A percentile compares a stretch with the other conserved stretches of the same genome.
Evolutionary conservation across 2,797 vertebrate genomes (phyloP).

Genomic region (Lagocephalus sceleratus): DNA sequence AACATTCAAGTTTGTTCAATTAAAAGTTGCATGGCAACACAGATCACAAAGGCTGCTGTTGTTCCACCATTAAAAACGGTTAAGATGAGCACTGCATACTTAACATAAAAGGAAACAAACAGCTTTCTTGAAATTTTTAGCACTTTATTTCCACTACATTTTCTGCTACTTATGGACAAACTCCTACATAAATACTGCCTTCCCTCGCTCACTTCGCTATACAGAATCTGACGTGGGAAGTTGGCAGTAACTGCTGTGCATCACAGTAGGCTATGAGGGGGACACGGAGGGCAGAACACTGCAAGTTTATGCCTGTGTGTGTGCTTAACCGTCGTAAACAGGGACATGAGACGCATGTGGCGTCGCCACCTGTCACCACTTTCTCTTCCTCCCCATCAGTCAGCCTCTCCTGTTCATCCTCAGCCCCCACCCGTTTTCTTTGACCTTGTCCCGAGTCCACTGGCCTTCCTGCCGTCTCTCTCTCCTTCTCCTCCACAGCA

Average conservation of each 20-base stretch:
- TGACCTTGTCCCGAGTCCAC: slow-evolving; percentile 2
- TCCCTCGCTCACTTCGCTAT: background rate
- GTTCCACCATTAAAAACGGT: too few relatives aligned
- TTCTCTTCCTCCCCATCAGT: slow-evolving; percentile 42
- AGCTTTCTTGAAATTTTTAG: too few relatives aligned
- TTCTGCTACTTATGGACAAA: too few relatives aligned
- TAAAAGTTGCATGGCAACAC: too few relatives aligned
- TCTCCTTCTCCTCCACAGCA: slow-evolving; percentile 15
- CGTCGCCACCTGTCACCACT: slow-evolving; percentile 71
- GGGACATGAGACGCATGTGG: slow-evolving; percentile 67
- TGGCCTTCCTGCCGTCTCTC: slow-evolving; percentile 8
- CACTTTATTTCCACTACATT: too few relatives aligned
- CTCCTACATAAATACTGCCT: too few relatives aligned
- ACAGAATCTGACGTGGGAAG: slow-evolving; percentile 2
- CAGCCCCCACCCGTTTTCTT: slow-evolving; percentile 10
- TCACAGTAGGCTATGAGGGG: slow-evolving; percentile 50
- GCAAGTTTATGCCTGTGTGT: slow-evolving; percentile 45
- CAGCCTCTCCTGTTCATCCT: slow-evolving; percentile 18
- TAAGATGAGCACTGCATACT: too few relatives aligned
- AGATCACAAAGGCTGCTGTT: too few relatives aligned
- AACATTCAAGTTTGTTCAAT: too few relatives aligned
- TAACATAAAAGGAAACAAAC: too few relatives aligned
- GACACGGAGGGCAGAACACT: slow-evolving; percentile 60
- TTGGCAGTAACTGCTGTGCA: slow-evolving; percentile 37
- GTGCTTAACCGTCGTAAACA: slow-evolving; percentile 59